A percentile compares a stretch with the other conserved stretches of the same genome.
Evolutionary conservation across 2,888 invertebrate species (phyloP).

Genomic region (Dromius quadrimaculatus): DNA sequence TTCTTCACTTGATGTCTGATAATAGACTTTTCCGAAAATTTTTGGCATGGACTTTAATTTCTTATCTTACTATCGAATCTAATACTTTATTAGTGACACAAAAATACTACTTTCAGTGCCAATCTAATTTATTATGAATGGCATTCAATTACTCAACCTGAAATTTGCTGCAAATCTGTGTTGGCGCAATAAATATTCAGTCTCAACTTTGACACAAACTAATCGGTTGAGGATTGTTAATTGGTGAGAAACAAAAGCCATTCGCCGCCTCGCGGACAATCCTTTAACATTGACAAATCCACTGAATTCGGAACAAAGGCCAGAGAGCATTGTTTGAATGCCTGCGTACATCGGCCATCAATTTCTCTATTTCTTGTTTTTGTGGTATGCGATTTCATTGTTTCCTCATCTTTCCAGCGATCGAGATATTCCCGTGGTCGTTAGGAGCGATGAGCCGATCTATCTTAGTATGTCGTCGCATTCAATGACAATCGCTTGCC

Average conservation of each 20-base stretch:
- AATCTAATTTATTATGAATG: no score
- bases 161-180: background rate
- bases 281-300: constrained; percentile 47
- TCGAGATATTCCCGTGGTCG: constrained; percentile 26
- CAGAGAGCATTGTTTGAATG: constrained; percentile 42
- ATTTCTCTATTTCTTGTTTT: constrained; percentile 11
- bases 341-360: constrained; percentile 30
- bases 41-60: no score
- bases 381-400: background rate
- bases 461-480: constrained; percentile 38
- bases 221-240: constrained; percentile 37
- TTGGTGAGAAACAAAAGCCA: constrained; percentile 38
- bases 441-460: constrained; percentile 34
- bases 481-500: constrained; percentile 43
- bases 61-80: no score
- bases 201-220: constrained; percentile 39
- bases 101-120: no score
- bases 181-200: constrained; percentile 16
- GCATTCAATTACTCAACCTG: no score
- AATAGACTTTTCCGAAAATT: no score
- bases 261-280: constrained; percentile 12
- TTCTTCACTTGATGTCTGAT: no score
- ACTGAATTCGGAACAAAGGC: constrained; percentile 44
- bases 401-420: background rate
- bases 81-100: no score